Percentiles rank a stretch among this genome's conserved stretches.
Conservation (phyloP, 2,888 invertebrate genomes). For the Proisotoma minuta region DNA sequence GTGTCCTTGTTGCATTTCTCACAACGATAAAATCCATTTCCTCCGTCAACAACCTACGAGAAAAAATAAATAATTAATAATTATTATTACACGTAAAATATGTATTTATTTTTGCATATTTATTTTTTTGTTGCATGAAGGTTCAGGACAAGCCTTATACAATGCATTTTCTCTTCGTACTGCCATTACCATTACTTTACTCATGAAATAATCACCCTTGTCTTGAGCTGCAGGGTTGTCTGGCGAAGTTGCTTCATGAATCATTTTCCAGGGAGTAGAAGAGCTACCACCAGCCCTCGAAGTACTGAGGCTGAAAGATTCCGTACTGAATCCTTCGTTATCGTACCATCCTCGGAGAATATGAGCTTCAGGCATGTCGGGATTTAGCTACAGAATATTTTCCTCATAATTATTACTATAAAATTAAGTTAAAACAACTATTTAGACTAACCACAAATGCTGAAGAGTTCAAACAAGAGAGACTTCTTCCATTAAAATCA, state of each 20-base stretch:
- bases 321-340: conserved; percentile 63
- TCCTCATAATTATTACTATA: not conserved
- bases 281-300: conserved; percentile 51
- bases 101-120: conserved; percentile 5
- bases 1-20: conserved; percentile 88
- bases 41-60: conserved; percentile 67
- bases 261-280: conserved; percentile 66
- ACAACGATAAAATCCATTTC: conserved; percentile 83
- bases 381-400: conserved; percentile 64
- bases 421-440: not conserved
- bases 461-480: conserved; percentile 50
- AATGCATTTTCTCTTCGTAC: conserved; percentile 76
- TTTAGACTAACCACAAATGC: conserved; percentile 50
- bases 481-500: conserved; percentile 74
- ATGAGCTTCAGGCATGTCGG: conserved; percentile 82
- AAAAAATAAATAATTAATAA: not conserved
- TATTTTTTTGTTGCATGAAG: conserved; percentile 88
- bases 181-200: conserved; percentile 71
- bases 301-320: conserved; percentile 56
- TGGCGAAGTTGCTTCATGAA: conserved; percentile 67
- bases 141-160: conserved; percentile 85
- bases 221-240: conserved; percentile 59
- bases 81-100: not conserved
- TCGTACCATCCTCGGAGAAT: conserved; percentile 87
- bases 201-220: conserved; percentile 74